Base-by-base conservation (phyloP, 2,888 invertebrate species). In the Scaptomyza polygonia region DNA sequence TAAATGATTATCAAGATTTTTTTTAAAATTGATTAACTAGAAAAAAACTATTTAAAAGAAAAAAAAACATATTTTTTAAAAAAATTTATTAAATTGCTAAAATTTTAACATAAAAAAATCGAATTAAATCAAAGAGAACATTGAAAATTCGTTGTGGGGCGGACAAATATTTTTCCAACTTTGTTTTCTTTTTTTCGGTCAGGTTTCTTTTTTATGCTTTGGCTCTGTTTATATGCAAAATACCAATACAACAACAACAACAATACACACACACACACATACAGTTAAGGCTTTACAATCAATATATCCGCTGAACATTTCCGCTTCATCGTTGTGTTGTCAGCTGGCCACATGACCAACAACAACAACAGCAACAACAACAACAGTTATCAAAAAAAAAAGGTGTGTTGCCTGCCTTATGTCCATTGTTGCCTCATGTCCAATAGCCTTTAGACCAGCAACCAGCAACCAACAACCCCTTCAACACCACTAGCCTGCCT, bases 291-390 rank as follows among this genome's bases (percentile, higher is more conserved):
- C 56, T 67, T 66, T 88, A 86, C 86, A 88, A 86, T 85, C 86
- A 86, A 85, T 88, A 86, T 86, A 78, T 86, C 86, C 84, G 84
- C 72, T 79, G 83, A 73, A 88, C 76, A 88, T 88, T 86, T 88
- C 78, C 86, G 62, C 64, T 54, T 51, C 70, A 42, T 54, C 58
- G 52, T 62, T 25, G 30, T 69, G 70, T 64, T 71, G 72, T 67
- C 76, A 76, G 75, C 71, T 68, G 73, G 77, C 66, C 71, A 63
- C 72, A 83, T 45, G 51, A 63, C 62, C 63, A 69, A 55, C 58
- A 48, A 52, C 61, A 67, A 30, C 63, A 42, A 45, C 68, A 66
- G 21, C 51, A 51, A 32, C 57, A 48, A 36, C 42, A 62, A 18
- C 25, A 18, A 36, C 30, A 49, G n/a, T n/a, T n/a, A n/a, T n/a